phyloP scores from a whole-genome alignment of 2,888 invertebrate species.

The Digitonthophagus gazella region DNA sequence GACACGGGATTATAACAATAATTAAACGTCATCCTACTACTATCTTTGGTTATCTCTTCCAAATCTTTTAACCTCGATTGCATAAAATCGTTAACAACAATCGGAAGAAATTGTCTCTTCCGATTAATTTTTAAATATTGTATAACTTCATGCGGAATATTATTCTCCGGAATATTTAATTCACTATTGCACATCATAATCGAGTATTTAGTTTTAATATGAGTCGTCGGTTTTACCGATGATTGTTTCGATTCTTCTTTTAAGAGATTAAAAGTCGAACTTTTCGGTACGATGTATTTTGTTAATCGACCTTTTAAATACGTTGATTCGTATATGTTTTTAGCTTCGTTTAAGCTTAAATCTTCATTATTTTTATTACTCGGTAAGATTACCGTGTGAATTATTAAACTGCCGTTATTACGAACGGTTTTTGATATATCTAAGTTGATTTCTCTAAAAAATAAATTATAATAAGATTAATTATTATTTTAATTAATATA shows the following conservation, averaged over 20 bases:
- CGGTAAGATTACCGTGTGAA: slow-evolving; percentile 71
- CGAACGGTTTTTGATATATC: slow-evolving; percentile 72
- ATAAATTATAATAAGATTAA: slow-evolving; percentile 14
- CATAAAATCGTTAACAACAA: slow-evolving; percentile 79
- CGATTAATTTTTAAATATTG: slow-evolving; percentile 57
- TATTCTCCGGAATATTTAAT: slow-evolving; percentile 43
- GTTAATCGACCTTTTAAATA: slow-evolving; percentile 68
- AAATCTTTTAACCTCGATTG: slow-evolving; percentile 77
- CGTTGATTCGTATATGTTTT: slow-evolving; percentile 60
- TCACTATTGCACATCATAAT: slow-evolving; percentile 76
- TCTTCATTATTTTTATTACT: slow-evolving; percentile 55
- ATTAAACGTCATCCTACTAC: slow-evolving; percentile 63
- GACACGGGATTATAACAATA: slow-evolving; percentile 73
- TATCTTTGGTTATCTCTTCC: slow-evolving; percentile 62
- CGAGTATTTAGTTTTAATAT: slow-evolving; percentile 70
- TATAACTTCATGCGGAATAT: slow-evolving; percentile 44
- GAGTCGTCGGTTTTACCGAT: slow-evolving; percentile 62
- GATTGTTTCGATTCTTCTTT: slow-evolving; percentile 50
- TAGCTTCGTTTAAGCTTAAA: slow-evolving; percentile 58
- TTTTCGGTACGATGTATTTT: slow-evolving; percentile 71
- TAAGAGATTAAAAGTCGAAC: slow-evolving; percentile 70
- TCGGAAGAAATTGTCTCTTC: slow-evolving; percentile 72
- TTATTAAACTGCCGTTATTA: slow-evolving; percentile 79
- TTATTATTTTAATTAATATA: background rate
- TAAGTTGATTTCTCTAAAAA: slow-evolving; percentile 63